Conservation (phyloP, 2,888 invertebrate genomes). For the Parnassius smintheus region DNA sequence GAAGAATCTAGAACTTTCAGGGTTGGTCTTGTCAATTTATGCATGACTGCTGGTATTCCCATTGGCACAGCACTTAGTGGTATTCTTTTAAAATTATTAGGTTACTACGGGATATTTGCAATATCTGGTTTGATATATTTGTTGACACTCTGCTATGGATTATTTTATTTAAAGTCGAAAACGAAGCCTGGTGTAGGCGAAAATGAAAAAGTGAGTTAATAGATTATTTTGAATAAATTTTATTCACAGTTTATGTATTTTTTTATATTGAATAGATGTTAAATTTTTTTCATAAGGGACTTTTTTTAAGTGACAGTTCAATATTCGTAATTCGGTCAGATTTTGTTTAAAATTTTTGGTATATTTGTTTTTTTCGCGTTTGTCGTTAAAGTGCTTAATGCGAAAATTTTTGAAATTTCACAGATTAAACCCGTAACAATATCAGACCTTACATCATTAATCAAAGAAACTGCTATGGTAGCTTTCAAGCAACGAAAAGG, state of each 20-base stretch:
- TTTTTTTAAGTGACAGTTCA: too few relatives aligned
- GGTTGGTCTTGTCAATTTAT: slow-evolving; percentile 82
- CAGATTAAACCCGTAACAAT: slow-evolving; percentile 53
- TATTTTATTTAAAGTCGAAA: slow-evolving; percentile 52
- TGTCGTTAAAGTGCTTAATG: neutral
- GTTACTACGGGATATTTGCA: slow-evolving; percentile 69
- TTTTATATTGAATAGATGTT: too few relatives aligned
- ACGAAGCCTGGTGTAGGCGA: slow-evolving; percentile 50
- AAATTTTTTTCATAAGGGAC: too few relatives aligned
- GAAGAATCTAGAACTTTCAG: slow-evolving; percentile 79
- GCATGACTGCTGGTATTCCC: slow-evolving; percentile 80
- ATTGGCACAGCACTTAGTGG: slow-evolving; percentile 80
- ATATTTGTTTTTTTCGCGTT: too few relatives aligned
- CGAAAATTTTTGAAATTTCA: slow-evolving; percentile 32
- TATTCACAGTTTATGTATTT: too few relatives aligned
- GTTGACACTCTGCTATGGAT: slow-evolving; percentile 63
- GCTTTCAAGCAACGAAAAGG: slow-evolving; percentile 73
- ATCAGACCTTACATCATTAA: slow-evolving; percentile 49
- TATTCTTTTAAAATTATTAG: slow-evolving; percentile 61
- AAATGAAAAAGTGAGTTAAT: slow-evolving; percentile 47
- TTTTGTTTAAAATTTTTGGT: too few relatives aligned
- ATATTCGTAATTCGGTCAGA: too few relatives aligned
- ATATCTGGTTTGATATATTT: slow-evolving; percentile 60
- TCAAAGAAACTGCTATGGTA: slow-evolving; percentile 72
- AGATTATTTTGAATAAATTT: too few relatives aligned